These are phyloP conservation scores for Beroe forskalii DNA, from an alignment of 37 sponge, comb jelly and placozoan species.

Conservation along the genomic window DNA sequence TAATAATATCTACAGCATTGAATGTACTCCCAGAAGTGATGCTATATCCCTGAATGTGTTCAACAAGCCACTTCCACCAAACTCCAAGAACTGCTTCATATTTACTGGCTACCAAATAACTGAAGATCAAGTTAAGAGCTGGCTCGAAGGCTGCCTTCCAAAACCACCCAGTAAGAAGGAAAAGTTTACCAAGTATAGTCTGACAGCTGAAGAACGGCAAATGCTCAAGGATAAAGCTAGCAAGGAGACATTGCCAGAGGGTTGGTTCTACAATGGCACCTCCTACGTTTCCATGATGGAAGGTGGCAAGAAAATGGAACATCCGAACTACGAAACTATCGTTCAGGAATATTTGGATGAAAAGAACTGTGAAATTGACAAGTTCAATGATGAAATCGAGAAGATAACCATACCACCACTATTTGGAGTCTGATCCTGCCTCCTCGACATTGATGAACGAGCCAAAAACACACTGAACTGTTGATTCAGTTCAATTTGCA, in stretches of 20 bases:
- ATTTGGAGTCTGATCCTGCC: constrained; percentile 16
- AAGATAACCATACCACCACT: neutral
- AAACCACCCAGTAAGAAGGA: constrained; percentile 41
- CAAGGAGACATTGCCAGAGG: constrained; percentile 2
- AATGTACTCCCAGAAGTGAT: constrained; percentile 46
- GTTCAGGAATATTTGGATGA: neutral
- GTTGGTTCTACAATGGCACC: constrained; percentile 56
- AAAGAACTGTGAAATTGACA: constrained; percentile 11
- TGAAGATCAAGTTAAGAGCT: constrained; percentile 49
- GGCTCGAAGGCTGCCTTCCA: constrained; percentile 31
- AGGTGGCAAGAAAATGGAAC: constrained; percentile 39
- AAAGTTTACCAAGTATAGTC: neutral
- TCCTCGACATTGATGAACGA: too few species aligned
- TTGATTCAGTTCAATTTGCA: too few species aligned
- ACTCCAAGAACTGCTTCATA: constrained; percentile 39
- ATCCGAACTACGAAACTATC: neutral
- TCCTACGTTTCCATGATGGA: constrained; percentile 39
- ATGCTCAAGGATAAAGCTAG: constrained; percentile 1
- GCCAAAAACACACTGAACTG: too few species aligned
- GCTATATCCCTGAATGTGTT: constrained; percentile 23
- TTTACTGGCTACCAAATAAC: constrained; percentile 45
- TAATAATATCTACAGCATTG: neutral
- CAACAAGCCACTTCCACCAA: constrained; percentile 50
- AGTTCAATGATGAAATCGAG: constrained; percentile 17
- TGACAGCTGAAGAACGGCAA: constrained; percentile 16